A percentile compares a stretch with the other conserved stretches of the same genome.
Conservation (phyloP, 2,888 invertebrate genomes). For the Noctua janthe region DNA sequence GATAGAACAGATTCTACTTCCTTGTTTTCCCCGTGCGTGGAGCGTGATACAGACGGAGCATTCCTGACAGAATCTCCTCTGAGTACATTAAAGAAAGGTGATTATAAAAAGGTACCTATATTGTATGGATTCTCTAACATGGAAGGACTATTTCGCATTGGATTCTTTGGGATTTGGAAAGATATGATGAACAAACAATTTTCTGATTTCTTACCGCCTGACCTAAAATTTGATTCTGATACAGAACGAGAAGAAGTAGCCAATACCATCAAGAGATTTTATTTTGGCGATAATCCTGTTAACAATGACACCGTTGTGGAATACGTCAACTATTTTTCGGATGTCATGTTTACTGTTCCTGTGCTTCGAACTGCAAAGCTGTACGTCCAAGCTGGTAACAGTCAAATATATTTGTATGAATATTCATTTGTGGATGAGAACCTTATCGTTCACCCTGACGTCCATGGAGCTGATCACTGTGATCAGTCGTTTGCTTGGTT, state of each 20-base stretch:
- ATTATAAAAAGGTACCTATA: slow-evolving; percentile 67
- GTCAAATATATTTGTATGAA: slow-evolving; percentile 75
- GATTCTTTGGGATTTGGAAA: not conserved
- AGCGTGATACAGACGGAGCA: not conserved
- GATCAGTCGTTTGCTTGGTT: slow-evolving; percentile 69
- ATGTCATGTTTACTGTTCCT: slow-evolving; percentile 68
- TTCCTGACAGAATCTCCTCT: slow-evolving; percentile 61
- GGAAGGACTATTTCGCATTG: slow-evolving; percentile 67
- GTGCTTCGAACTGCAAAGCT: slow-evolving; percentile 69
- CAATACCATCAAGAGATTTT: slow-evolving; percentile 70
- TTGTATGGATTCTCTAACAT: slow-evolving; percentile 70
- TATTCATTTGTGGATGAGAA: slow-evolving; percentile 73
- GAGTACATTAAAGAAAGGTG: slow-evolving; percentile 69
- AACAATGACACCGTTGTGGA: slow-evolving; percentile 62
- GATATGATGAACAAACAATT: slow-evolving; percentile 71
- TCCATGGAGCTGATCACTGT: slow-evolving; percentile 71
- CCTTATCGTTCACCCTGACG: slow-evolving; percentile 65
- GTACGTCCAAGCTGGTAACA: slow-evolving; percentile 72
- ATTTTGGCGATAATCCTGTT: slow-evolving; percentile 70
- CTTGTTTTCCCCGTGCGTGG: not conserved
- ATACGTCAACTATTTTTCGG: slow-evolving; percentile 72
- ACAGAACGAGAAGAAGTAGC: slow-evolving; percentile 71
- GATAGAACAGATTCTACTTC: slow-evolving; percentile 35
- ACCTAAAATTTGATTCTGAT: slow-evolving; percentile 71
- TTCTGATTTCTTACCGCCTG: slow-evolving; percentile 77